These are phyloP conservation scores for Cynocephalus volans DNA, from an alignment of 2,113 vertebrate species.

Conservation along the genomic window DNA sequence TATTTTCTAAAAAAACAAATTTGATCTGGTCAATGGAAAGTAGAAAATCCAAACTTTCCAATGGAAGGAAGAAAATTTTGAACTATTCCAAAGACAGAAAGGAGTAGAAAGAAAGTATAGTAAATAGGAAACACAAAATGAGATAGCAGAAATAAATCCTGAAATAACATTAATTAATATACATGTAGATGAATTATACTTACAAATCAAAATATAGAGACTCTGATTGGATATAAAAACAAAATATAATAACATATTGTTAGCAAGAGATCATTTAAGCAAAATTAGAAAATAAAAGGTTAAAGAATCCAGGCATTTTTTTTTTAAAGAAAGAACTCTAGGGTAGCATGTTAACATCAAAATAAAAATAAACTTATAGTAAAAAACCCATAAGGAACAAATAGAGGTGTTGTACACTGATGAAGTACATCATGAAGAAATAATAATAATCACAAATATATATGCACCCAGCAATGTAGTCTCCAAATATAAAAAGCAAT, in stretches of 20 bases:
- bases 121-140: constrained; percentile 1
- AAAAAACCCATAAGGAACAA: constrained; percentile 31
- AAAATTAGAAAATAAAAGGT: constrained; percentile 40
- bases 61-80: not conserved
- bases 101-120: not conserved
- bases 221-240: not conserved
- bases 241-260: not conserved
- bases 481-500: no score
- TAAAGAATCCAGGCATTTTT: not conserved
- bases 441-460: not conserved
- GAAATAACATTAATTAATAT: not conserved
- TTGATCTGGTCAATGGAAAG: constrained; percentile 21
- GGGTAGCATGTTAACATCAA: not conserved
- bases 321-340: not conserved
- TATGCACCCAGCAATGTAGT: no score
- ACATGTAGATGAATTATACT: not conserved
- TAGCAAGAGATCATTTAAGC: not conserved
- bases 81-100: not conserved
- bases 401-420: not conserved
- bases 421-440: not conserved
- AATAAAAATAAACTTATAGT: constrained; percentile 42
- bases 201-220: constrained; percentile 39
- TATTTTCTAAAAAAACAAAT: constrained; percentile 48
- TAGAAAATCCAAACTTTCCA: constrained; percentile 41
- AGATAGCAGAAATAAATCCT: not conserved